Evolutionary conservation across 2,797 vertebrate species (phyloP).

Genomic region (Picus viridis): DNA sequence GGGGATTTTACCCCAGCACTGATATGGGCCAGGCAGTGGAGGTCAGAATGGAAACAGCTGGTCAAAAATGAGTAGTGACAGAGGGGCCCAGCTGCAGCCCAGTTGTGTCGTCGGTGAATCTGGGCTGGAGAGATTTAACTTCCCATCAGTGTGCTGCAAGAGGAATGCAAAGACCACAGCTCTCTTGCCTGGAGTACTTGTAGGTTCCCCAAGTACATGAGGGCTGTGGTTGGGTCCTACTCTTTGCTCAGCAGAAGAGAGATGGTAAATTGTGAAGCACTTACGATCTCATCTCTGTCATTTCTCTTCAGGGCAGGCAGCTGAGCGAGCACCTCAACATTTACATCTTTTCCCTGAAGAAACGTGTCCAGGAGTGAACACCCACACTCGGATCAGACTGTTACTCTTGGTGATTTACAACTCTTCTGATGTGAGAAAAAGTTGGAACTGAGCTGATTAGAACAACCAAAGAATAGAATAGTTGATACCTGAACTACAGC

Average conservation of each 20-base stretch:
- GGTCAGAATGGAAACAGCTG: not conserved
- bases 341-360: slow-evolving; percentile 69
- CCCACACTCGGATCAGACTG: not conserved
- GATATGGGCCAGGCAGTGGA: accelerated
- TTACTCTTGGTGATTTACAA: not conserved
- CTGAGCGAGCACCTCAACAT: slow-evolving; percentile 72
- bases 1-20: not conserved
- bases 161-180: not conserved
- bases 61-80: not conserved
- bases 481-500: not conserved
- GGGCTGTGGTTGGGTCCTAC: not conserved
- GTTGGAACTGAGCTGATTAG: not conserved
- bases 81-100: not conserved
- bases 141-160: not conserved
- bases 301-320: slow-evolving; percentile 67
- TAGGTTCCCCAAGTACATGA: not conserved
- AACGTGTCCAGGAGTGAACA: slow-evolving; percentile 52
- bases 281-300: not conserved
- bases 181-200: not conserved
- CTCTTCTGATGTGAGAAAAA: slow-evolving; percentile 21
- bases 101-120: not conserved
- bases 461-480: slow-evolving; percentile 35
- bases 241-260: not conserved
- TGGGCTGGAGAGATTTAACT: not conserved
- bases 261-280: not conserved